Conservation (phyloP, 2,888 invertebrate genomes). For the Eilema caniola region DNA sequence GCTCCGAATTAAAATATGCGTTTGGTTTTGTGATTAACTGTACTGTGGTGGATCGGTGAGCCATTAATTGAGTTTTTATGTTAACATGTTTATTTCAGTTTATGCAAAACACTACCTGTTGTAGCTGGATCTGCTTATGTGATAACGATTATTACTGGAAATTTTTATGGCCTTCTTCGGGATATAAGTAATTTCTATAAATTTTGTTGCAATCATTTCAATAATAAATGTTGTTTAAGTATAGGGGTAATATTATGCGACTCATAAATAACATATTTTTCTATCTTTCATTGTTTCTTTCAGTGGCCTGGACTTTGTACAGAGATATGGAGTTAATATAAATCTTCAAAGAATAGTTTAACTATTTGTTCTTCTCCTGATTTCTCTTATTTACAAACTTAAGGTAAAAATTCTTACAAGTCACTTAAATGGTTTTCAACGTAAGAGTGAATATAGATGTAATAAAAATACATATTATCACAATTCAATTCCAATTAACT, state of each 20-base stretch:
- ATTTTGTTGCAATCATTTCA: too few relatives aligned
- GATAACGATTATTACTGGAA: neutral
- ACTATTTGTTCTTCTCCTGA: neutral
- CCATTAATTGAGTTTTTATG: conserved; percentile 5
- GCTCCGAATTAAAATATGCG: conserved; percentile 40
- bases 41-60: neutral
- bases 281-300: too few relatives aligned
- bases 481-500: neutral
- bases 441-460: neutral
- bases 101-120: neutral
- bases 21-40: conserved; percentile 37
- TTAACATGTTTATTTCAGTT: neutral
- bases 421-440: neutral
- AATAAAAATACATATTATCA: neutral
- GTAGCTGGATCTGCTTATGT: neutral
- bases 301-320: too few relatives aligned
- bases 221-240: too few relatives aligned
- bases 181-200: too few relatives aligned
- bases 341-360: neutral
- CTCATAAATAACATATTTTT: too few relatives aligned
- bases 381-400: neutral
- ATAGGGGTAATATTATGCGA: too few relatives aligned
- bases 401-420: neutral
- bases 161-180: neutral
- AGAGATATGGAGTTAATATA: too few relatives aligned